phyloP scores from a whole-genome alignment of 2,113 vertebrate species.

The Bettongia penicillata region DNA sequence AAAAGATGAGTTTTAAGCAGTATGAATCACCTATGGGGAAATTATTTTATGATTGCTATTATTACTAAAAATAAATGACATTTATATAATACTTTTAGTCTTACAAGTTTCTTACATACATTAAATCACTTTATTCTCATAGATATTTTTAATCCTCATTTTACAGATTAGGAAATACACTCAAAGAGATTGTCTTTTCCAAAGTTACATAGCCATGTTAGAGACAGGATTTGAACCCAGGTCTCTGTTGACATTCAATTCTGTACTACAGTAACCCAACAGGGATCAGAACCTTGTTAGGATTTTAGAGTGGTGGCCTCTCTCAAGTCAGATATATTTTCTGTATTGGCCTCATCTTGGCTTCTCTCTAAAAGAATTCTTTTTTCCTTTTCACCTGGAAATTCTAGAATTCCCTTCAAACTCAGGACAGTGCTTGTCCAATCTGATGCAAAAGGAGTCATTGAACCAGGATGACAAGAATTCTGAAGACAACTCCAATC shows the following conservation, averaged over 20 bases:
- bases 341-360: background rate
- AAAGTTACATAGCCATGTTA: background rate
- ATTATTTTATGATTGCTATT: background rate
- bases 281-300: background rate
- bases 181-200: background rate
- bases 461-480: fast-evolving
- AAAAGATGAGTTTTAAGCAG: background rate
- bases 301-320: background rate
- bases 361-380: background rate
- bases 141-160: background rate
- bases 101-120: background rate
- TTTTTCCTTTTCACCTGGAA: background rate
- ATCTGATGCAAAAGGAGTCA: fast-evolving
- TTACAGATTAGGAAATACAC: background rate
- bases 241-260: background rate
- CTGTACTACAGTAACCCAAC: background rate
- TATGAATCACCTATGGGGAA: background rate
- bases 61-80: background rate
- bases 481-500: fast-evolving
- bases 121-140: background rate
- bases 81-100: background rate
- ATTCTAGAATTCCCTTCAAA: background rate
- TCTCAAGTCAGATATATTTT: background rate
- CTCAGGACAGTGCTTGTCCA: background rate
- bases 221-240: background rate